Evolutionary conservation across 2,888 invertebrate genomes (phyloP).

Genomic region (Drosophila ezoana): DNA sequence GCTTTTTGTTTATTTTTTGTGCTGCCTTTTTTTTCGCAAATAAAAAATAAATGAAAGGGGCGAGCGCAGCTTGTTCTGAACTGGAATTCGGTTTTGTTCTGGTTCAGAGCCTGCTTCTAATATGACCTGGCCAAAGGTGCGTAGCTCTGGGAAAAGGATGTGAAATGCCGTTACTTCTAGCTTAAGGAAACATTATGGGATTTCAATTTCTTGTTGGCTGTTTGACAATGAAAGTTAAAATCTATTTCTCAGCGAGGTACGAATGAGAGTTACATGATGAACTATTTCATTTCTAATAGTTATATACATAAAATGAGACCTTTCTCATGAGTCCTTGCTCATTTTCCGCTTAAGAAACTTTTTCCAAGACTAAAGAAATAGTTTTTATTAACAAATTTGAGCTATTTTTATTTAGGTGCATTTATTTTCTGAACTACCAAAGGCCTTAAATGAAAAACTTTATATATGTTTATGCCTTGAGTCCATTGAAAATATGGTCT

Average conservation of each 20-base stretch:
- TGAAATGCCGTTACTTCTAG: slow-evolving; percentile 10
- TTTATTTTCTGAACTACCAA: too few relatives aligned
- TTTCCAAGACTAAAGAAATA: too few relatives aligned
- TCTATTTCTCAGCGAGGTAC: neutral
- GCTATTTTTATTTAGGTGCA: too few relatives aligned
- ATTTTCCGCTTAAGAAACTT: too few relatives aligned
- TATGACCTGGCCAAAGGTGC: slow-evolving; percentile 3
- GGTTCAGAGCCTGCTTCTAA: slow-evolving; percentile 16
- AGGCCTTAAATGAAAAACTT: too few relatives aligned
- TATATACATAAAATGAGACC: too few relatives aligned
- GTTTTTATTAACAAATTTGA: too few relatives aligned
- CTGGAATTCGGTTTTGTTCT: slow-evolving; percentile 14
- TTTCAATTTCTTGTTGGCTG: neutral
- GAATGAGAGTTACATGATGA: neutral
- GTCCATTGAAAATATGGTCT: too few relatives aligned
- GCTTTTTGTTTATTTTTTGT: slow-evolving; percentile 60
- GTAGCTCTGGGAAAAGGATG: slow-evolving; percentile 11
- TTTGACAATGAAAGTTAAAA: neutral
- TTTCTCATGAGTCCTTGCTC: too few relatives aligned
- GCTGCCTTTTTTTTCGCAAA: slow-evolving; percentile 32
- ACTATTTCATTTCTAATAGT: too few relatives aligned
- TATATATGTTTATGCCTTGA: too few relatives aligned
- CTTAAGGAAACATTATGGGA: neutral
- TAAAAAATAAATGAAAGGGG: slow-evolving; percentile 17
- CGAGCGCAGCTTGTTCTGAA: slow-evolving; percentile 18